Percentiles rank a stretch among this genome's conserved stretches.
Conservation (phyloP, 2,888 invertebrate species). For the Lasius platythorax region DNA sequence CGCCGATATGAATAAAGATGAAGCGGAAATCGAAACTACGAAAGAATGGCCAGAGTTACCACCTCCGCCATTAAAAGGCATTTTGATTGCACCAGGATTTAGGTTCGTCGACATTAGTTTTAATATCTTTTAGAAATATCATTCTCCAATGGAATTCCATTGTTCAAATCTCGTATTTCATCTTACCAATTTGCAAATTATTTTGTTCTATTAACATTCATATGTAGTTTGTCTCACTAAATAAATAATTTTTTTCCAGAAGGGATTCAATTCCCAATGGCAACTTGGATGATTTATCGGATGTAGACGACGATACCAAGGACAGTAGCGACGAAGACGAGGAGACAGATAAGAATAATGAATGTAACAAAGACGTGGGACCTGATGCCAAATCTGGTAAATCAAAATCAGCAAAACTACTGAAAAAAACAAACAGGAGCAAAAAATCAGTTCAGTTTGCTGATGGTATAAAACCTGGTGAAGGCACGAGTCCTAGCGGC, state of each 20-base stretch:
- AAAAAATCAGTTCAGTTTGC: constrained; percentile 88
- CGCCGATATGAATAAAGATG: constrained; percentile 52
- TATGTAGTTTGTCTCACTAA: background rate
- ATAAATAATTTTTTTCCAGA: constrained; percentile 80
- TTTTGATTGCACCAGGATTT: constrained; percentile 87
- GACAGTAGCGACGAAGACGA: constrained; percentile 59
- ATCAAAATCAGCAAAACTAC: constrained; percentile 33
- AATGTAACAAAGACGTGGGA: constrained; percentile 59
- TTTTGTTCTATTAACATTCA: background rate
- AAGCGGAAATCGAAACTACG: constrained; percentile 61
- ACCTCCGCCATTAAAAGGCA: constrained; percentile 87
- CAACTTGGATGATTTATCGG: constrained; percentile 71
- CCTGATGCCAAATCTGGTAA: constrained; percentile 52
- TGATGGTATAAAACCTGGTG: constrained; percentile 88
- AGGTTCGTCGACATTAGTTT: constrained; percentile 81
- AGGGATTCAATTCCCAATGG: constrained; percentile 79
- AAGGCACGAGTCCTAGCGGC: constrained; percentile 88
- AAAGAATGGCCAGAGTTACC: constrained; percentile 78
- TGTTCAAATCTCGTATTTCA: background rate
- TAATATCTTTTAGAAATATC: background rate
- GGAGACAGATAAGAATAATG: constrained; percentile 69
- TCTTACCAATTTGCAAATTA: background rate
- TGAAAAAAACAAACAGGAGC: constrained; percentile 63
- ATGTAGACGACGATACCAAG: constrained; percentile 72
- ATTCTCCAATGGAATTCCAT: background rate